Evolutionary conservation across 2,888 invertebrate species (phyloP).

Genomic region (Arge pagana): DNA sequence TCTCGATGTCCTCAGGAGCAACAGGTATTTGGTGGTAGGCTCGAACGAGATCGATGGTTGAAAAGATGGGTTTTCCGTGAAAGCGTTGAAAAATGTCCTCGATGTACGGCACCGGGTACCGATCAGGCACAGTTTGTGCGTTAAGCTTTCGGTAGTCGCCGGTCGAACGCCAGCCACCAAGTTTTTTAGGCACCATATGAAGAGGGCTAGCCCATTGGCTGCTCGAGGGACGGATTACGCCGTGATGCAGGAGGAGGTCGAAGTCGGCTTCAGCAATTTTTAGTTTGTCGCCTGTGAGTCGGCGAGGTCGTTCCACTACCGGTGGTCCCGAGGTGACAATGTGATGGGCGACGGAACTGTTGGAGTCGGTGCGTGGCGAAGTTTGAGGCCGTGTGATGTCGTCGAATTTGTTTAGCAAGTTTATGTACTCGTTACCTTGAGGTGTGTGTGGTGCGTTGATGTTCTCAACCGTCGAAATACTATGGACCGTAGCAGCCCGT

Average conservation of each 20-base stretch:
- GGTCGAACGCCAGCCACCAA: conserved; percentile 36
- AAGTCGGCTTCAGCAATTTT: conserved; percentile 34
- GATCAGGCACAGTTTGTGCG: conserved; percentile 35
- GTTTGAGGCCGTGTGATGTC: no score
- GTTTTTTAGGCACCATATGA: conserved; percentile 31
- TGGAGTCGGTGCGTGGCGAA: no score
- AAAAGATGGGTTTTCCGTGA: conserved; percentile 27
- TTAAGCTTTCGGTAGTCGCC: conserved; percentile 41
- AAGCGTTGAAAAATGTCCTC: conserved; percentile 34
- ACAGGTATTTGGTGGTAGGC: conserved; percentile 40
- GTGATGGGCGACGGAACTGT: conserved; percentile 26
- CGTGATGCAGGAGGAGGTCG: conserved; percentile 29
- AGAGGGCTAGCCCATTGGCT: conserved; percentile 38
- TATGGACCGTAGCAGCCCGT: no score
- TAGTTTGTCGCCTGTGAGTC: conserved; percentile 33
- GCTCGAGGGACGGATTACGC: conserved; percentile 34
- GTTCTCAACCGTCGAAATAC: no score
- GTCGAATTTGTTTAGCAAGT: no score
- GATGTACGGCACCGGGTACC: conserved; percentile 40
- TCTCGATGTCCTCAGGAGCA: conserved; percentile 30
- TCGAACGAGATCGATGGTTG: conserved; percentile 26
- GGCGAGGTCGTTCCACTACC: conserved; percentile 31
- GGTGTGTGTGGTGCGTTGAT: no score
- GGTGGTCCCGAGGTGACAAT: conserved; percentile 33
- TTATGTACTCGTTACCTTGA: no score